Evolutionary conservation across 2,888 invertebrate species (phyloP), one percentile per base, ranked within the genome.

Genomic region (Asteroscopus sphinx): DNA sequence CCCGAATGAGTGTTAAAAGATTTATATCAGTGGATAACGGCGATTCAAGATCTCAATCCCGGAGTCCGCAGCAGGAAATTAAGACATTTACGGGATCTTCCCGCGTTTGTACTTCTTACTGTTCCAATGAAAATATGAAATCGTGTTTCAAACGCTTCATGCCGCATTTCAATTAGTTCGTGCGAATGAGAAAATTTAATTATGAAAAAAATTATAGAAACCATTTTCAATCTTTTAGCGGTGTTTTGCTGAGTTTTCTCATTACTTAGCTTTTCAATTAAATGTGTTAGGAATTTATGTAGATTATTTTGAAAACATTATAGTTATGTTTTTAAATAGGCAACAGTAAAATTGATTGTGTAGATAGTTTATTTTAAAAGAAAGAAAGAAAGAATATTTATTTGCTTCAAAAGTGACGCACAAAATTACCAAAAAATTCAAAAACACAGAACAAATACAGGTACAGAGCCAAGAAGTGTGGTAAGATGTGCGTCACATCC

Each of bases 1-100:
- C 85, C 78, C 80, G 85, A 87, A 92, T 87, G 90, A 91, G 91
- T 89, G 93, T 90, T 92, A 87, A 91, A 89, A 94, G 93, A 93
- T 93, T 93, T 93, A 93, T 94, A 92, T 91, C 91, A 80, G 83
- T 76, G 78, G 81, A 81, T 80, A 81, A 82, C 76, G 82, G 80
- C 81, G 84, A 83, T 83, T 81, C 81, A 66, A 75, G 73, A 73
- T 80, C 81, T 73, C 90, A 87, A 88, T 85, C 83, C 80, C 67
- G 62, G 46, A 63, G 59, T 66, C 73, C 68, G 56, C 73, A 63
- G 68, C 81, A 88, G 92, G 92, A 93, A 92, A 93, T 93, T 87
- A 93, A 90, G 86, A 82, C 89, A 79, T 85, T 89, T 80, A 77
- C 65, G 49, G 56, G 78, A 79, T 76, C 72, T 73, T 73, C 53